Percentiles rank a stretch among this genome's conserved stretches.
Evolutionary conservation across 2,888 invertebrate species (phyloP).

Genomic region (Polyploca ridens): DNA sequence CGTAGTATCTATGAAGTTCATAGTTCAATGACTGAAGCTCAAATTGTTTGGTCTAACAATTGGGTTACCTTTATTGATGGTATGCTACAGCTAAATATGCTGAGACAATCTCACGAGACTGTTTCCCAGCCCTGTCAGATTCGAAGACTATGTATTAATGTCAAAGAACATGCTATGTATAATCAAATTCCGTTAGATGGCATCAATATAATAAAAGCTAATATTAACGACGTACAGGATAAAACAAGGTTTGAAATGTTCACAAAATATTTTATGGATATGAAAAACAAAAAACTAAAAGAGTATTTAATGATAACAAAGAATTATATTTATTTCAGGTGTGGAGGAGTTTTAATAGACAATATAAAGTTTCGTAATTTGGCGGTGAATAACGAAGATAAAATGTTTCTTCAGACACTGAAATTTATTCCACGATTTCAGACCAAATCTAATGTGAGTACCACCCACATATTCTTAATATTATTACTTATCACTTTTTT

Average conservation of each 20-base stretch:
- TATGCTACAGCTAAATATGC: conserved; percentile 89
- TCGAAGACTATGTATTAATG: not conserved
- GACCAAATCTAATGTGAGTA: conserved; percentile 41
- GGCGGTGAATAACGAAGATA: conserved; percentile 23
- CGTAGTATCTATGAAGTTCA: conserved; percentile 39
- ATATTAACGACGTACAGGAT: conserved; percentile 33
- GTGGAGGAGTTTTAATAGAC: conserved; percentile 55
- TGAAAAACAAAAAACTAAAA: conserved; percentile 31
- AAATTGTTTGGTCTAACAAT: conserved; percentile 87
- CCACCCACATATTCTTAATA: not conserved
- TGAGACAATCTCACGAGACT: conserved; percentile 84
- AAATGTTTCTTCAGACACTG: conserved; percentile 18
- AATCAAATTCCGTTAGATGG: conserved; percentile 19
- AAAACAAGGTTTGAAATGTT: conserved; percentile 39
- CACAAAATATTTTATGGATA: not conserved
- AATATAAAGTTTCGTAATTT: conserved; percentile 43
- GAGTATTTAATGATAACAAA: conserved; percentile 25
- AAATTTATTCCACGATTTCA: conserved; percentile 47
- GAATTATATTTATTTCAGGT: conserved; percentile 40
- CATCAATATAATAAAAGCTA: conserved; percentile 31
- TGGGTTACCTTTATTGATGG: conserved; percentile 93
- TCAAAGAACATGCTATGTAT: conserved; percentile 34
- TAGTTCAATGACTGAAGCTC: conserved; percentile 45
- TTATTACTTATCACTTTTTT: not conserved
- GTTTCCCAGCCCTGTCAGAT: conserved; percentile 83